phyloP scores from a whole-genome alignment of 2,797 vertebrate species.

The Sebastolobus alascanus region DNA sequence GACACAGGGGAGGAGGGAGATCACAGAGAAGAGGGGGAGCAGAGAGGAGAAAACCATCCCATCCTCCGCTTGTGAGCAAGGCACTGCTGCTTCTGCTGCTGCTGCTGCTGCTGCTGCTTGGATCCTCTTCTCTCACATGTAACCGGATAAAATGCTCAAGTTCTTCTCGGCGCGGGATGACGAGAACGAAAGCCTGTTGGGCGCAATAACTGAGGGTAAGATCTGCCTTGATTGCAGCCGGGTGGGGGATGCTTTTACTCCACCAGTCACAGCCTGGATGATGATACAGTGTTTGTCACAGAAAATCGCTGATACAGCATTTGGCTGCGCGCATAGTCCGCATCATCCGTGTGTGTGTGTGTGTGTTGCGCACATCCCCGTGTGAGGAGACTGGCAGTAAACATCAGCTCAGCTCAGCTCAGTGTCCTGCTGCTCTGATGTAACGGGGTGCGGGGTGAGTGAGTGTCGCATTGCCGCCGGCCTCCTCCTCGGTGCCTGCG shows the following conservation, averaged over 20 bases:
- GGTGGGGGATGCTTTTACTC: constrained; percentile 9
- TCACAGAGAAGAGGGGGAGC: constrained; percentile 38
- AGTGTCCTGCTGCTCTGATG: constrained; percentile 38
- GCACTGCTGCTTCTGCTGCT: constrained; percentile 46
- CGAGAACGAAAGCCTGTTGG: constrained; percentile 83
- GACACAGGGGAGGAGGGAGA: constrained; percentile 65
- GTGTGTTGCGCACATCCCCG: constrained; percentile 29
- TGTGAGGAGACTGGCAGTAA: neutral
- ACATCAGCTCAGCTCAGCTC: neutral
- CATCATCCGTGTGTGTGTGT: constrained; percentile 34
- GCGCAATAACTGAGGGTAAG: constrained; percentile 80
- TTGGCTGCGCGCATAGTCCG: constrained; percentile 51
- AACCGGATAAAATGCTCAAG: constrained; percentile 79
- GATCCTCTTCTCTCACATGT: constrained; percentile 55
- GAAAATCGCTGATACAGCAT: constrained; percentile 75
- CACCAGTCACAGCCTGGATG: constrained; percentile 12
- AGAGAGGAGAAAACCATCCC: constrained; percentile 63
- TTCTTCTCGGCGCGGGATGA: constrained; percentile 84
- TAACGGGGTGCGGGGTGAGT: constrained; percentile 37
- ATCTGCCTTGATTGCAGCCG: neutral
- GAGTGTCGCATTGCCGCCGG: constrained; percentile 82
- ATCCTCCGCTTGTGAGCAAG: constrained; percentile 55
- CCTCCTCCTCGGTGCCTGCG: constrained; percentile 43
- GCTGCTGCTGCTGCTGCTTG: neutral
- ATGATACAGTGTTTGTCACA: constrained; percentile 37